Evolutionary conservation across 64 coral and sea anemone genomes (phyloP).

Genomic region (Montipora foliosa): DNA sequence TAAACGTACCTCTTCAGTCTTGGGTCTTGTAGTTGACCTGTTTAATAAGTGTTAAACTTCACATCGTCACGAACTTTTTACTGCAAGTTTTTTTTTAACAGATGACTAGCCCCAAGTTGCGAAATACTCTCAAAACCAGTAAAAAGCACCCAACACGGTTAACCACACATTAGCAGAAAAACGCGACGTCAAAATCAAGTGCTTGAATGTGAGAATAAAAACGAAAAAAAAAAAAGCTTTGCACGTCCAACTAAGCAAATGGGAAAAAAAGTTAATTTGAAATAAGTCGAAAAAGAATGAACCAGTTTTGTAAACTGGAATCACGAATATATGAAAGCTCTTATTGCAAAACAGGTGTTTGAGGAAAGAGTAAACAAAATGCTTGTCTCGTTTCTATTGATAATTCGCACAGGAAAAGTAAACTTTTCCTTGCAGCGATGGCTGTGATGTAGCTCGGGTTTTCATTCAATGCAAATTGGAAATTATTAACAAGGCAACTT

Average conservation of each 20-base stretch:
- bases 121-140: neutral
- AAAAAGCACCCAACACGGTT: neutral
- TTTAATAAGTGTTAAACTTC: neutral
- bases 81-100: neutral
- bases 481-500: no score
- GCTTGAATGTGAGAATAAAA: neutral
- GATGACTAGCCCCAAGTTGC: neutral
- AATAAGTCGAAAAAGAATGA: neutral
- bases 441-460: neutral
- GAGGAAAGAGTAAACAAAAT: neutral
- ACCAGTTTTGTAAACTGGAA: conserved; percentile 4
- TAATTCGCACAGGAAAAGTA: neutral
- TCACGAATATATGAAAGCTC: neutral
- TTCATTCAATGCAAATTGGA: neutral
- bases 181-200: neutral
- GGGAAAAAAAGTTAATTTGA: neutral
- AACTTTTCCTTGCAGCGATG: no score
- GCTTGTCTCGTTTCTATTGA: neutral
- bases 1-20: neutral
- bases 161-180: neutral
- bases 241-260: neutral
- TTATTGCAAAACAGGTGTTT: no score
- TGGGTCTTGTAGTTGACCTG: no score
- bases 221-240: neutral
- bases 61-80: neutral